Evolutionary conservation across 2,797 vertebrate species (phyloP), one percentile per base, ranked within the genome.

Genomic region (Graptemys geographica): DNA sequence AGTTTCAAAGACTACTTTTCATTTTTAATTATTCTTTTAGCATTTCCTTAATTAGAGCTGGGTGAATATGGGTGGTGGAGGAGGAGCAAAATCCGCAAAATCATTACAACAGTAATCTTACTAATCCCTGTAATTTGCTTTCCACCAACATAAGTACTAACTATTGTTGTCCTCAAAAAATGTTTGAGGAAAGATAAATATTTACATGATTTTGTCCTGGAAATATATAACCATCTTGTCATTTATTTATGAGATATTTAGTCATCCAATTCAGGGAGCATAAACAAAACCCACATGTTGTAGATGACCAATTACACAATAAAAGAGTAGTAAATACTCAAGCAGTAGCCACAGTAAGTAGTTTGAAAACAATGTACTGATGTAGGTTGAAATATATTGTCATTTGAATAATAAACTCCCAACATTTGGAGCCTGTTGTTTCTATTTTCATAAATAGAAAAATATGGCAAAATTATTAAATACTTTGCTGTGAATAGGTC

Each of bases 91-190:
- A 8, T 9, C 18, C 21, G 10, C n/a, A 79, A 95, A 92, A 87
- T 85, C 6, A 81, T 7, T 0, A 2, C n/a, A 37, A 41, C 19
- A 69, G 21, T 86, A 69, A 4, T 94, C n/a, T 2, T 87, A 8
- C 1, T 85, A 94, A 94, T 88, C 82, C 88, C 10, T 78, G 79
- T n/a, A 85, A 16, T 28, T 31, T 88, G 56, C 87, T 95, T 92
- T n/a, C 12, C 93, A 72, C 9, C 55, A 86, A 79, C 69, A 90
- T 62, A 93, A 92, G 89, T 44, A 27, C 41, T 72, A 88, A 65
- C 37, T 85, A 3, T 31, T 93, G 10, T n/a, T 93, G 9, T 82
- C 57, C 80, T 94, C 84, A 27, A 53, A 69, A 69, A 89, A 76
- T 5, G 18, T 31, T 79, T 94, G 31, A 47, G 49, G 76, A 79